Percentiles rank a stretch among this genome's conserved stretches.
These are phyloP conservation scores for Chrysolina oricalcia DNA, from an alignment of 2,888 invertebrate genomes.

Conservation along the genomic window DNA sequence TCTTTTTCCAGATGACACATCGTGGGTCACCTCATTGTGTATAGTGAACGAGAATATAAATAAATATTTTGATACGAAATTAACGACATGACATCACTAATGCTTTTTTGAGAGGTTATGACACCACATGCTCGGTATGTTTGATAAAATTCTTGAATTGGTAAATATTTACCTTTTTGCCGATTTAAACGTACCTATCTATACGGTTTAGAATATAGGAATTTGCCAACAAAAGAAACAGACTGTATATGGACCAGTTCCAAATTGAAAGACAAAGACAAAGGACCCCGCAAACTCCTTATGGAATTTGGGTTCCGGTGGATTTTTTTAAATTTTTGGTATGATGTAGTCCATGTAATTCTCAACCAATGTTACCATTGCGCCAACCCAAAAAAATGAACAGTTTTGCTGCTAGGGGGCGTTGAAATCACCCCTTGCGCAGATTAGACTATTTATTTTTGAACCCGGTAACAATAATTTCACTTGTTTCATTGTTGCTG, in stretches of 20 bases:
- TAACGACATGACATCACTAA: not conserved
- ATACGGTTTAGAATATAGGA: not conserved
- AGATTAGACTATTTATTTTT: too few relatives aligned
- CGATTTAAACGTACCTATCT: too few relatives aligned
- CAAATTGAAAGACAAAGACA: not conserved
- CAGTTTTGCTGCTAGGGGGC: too few relatives aligned
- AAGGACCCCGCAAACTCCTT: not conserved
- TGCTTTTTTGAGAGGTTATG: not conserved
- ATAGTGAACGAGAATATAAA: not conserved
- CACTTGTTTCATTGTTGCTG: too few relatives aligned
- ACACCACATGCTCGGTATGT: not conserved
- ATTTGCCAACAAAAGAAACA: too few relatives aligned
- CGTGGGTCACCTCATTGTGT: not conserved
- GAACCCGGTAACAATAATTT: too few relatives aligned
- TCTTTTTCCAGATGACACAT: not conserved
- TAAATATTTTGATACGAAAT: conserved; percentile 12
- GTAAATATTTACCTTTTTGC: not conserved
- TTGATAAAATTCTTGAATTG: not conserved
- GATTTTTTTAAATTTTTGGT: too few relatives aligned
- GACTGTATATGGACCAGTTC: conserved; percentile 3
- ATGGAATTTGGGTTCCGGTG: too few relatives aligned
- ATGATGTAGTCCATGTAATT: too few relatives aligned
- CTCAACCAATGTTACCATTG: too few relatives aligned
- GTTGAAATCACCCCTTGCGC: too few relatives aligned
- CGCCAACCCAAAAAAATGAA: too few relatives aligned